Percentiles rank a stretch among this genome's conserved stretches.
These are phyloP conservation scores for Clupea harengus DNA, from an alignment of 2,113 vertebrate species.

Conservation along the genomic window DNA sequence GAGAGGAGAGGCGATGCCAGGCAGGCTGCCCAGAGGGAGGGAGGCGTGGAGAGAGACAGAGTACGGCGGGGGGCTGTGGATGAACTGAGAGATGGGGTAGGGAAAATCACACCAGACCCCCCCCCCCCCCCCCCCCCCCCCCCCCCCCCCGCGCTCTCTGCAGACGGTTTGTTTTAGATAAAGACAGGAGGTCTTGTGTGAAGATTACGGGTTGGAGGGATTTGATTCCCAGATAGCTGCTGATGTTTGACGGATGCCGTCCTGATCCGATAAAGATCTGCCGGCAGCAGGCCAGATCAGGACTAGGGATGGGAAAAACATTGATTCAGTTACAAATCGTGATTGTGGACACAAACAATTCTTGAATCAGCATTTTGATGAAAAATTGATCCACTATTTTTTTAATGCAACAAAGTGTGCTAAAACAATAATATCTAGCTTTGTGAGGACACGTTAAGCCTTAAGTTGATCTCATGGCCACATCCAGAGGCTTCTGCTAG, in stretches of 20 bases:
- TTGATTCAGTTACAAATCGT: background rate
- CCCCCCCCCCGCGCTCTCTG: background rate
- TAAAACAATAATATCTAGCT: background rate
- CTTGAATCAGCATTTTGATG: background rate
- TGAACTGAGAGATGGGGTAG: too few relatives aligned
- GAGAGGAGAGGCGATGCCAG: background rate
- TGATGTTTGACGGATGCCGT: background rate
- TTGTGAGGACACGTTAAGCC: too few relatives aligned
- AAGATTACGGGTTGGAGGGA: background rate
- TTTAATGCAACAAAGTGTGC: background rate
- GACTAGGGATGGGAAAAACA: background rate
- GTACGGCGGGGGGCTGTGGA: background rate
- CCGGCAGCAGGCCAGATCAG: background rate
- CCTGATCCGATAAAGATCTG: background rate
- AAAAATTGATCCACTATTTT: background rate
- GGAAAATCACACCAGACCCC: slow-evolving; percentile 22
- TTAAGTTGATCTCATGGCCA: too few relatives aligned
- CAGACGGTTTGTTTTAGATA: background rate
- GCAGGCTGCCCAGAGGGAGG: background rate
- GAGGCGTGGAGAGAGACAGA: background rate
- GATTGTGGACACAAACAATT: background rate
- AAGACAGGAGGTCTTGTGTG: background rate
- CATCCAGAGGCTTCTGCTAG: too few relatives aligned
- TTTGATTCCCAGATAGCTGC: background rate
- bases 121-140: background rate